Conservation (phyloP, 30 jellyfish, hydroid and myxozoan genomes). For the Chrysaora quinquecirrha region DNA sequence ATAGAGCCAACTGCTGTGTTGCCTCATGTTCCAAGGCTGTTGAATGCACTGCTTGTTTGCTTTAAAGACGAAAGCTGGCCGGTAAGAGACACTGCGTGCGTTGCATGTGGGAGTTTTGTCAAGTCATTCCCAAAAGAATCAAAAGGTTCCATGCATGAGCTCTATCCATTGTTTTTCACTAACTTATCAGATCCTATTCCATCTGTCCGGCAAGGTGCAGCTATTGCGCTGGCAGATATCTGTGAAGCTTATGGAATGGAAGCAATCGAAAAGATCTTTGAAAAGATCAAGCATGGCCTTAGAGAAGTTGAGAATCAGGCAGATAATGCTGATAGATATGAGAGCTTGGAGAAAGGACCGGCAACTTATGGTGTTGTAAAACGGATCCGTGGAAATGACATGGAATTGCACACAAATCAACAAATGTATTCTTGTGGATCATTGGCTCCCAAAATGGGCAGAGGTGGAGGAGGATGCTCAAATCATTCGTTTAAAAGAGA, state of each 20-base stretch:
- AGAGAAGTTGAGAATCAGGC: slow-evolving; percentile 57
- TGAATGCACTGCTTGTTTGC: slow-evolving; percentile 84
- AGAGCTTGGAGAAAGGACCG: slow-evolving; percentile 96
- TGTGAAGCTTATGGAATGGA: slow-evolving; percentile 85
- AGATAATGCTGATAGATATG: slow-evolving; percentile 86
- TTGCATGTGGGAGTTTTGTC: slow-evolving; percentile 96
- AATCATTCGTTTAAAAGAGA: slow-evolving; percentile 89
- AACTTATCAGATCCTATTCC: slow-evolving; percentile 96
- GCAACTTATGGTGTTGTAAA: slow-evolving; percentile 92
- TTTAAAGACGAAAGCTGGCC: slow-evolving; percentile 99
- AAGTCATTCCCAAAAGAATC: slow-evolving; percentile 81
- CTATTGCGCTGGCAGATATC: slow-evolving; percentile 85
- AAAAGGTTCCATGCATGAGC: slow-evolving; percentile 56
- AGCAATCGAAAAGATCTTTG: slow-evolving; percentile 54
- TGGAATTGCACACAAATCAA: slow-evolving; percentile 81
- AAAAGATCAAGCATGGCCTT: slow-evolving; percentile 64
- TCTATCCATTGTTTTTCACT: slow-evolving; percentile 85
- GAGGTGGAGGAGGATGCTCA: slow-evolving; percentile 98
- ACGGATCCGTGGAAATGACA: slow-evolving; percentile 82
- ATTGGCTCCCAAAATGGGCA: slow-evolving; percentile 97
- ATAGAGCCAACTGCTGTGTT: slow-evolving; percentile 51
- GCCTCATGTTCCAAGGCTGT: slow-evolving; percentile 76
- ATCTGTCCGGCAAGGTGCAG: slow-evolving; percentile 98
- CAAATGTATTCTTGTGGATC: slow-evolving; percentile 99
- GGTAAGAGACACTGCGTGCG: slow-evolving; percentile 99